Evolutionary conservation across 2,888 invertebrate species (phyloP), one percentile per base, ranked within the genome.

Genomic region (Serrognathus titanus): DNA sequence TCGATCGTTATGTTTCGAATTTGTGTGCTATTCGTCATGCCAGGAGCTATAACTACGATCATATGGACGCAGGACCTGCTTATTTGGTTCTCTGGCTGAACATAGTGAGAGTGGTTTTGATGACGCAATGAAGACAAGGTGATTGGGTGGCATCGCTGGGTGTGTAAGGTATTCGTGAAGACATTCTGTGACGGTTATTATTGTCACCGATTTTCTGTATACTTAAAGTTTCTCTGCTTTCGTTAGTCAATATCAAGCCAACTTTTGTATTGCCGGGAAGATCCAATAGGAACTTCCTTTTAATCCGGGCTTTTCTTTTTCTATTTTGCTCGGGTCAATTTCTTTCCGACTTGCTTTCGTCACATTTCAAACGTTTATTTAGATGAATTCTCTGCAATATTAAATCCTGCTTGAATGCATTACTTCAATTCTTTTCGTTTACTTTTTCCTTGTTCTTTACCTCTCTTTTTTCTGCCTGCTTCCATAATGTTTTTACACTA

Each of bases 261-360:
- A 82, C 76, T 71, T 82, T 83, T 0, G 79, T 79, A 62, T 80
- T 81, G 16, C 73, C 70, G 1, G 79, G 81, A 12, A 85, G 70
- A 67, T 84, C 82, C 56, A 82, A 80, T 31, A 80, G 74, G 2
- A 83, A 80, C 80, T n/a, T n/a, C n/a, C n/a, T n/a, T n/a, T n/a
- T n/a, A n/a, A n/a, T n/a, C n/a, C n/a, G n/a, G n/a, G n/a, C n/a
- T n/a, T n/a, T n/a, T n/a, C n/a, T n/a, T n/a, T n/a, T n/a, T n/a
- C n/a, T n/a, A n/a, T n/a, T n/a, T n/a, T n/a, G n/a, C n/a, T n/a
- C n/a, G n/a, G n/a, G n/a, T n/a, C n/a, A n/a, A n/a, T n/a, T n/a
- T n/a, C n/a, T n/a, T n/a, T n/a, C n/a, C n/a, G n/a, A n/a, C n/a
- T n/a, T n/a, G n/a, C n/a, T n/a, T n/a, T n/a, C n/a, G n/a, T n/a